Percentiles rank a stretch among this genome's conserved stretches.
These are phyloP conservation scores for Parasteatoda tepidariorum DNA, from an alignment of 1,140 invertebrate genomes.

Conservation along the genomic window DNA sequence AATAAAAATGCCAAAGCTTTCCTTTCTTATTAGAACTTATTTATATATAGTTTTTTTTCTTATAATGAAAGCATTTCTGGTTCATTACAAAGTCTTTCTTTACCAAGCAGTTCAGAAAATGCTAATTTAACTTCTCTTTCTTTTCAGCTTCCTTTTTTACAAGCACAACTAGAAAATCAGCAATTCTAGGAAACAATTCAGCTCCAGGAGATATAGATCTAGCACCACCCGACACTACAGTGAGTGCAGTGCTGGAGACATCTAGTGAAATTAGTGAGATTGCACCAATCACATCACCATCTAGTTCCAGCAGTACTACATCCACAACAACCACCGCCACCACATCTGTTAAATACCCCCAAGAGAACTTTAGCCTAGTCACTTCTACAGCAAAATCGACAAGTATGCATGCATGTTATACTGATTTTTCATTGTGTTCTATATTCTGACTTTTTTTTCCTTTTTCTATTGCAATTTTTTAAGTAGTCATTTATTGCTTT, in stretches of 20 bases:
- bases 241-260: slow-evolving; percentile 39
- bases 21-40: too few relatives aligned
- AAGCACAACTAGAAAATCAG: slow-evolving; percentile 35
- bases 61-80: too few relatives aligned
- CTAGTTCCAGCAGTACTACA: slow-evolving; percentile 6
- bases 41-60: too few relatives aligned
- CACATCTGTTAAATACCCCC: slow-evolving; percentile 10
- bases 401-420: slow-evolving; percentile 8
- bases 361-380: slow-evolving; percentile 36
- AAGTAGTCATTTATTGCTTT: too few relatives aligned
- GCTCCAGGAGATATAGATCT: background rate
- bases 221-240: slow-evolving; percentile 16
- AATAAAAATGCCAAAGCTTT: background rate
- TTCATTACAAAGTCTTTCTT: too few relatives aligned
- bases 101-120: too few relatives aligned
- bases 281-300: slow-evolving; percentile 26
- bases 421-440: too few relatives aligned
- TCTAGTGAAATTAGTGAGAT: slow-evolving; percentile 13
- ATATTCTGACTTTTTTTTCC: too few relatives aligned
- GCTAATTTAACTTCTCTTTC: too few relatives aligned
- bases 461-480: too few relatives aligned
- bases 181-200: slow-evolving; percentile 30
- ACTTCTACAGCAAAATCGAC: slow-evolving; percentile 10
- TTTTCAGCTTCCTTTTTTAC: slow-evolving; percentile 49
- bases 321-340: slow-evolving; percentile 22